These are phyloP conservation scores for Acleris holmiana DNA, from an alignment of 2,888 invertebrate genomes.

Conservation along the genomic window DNA sequence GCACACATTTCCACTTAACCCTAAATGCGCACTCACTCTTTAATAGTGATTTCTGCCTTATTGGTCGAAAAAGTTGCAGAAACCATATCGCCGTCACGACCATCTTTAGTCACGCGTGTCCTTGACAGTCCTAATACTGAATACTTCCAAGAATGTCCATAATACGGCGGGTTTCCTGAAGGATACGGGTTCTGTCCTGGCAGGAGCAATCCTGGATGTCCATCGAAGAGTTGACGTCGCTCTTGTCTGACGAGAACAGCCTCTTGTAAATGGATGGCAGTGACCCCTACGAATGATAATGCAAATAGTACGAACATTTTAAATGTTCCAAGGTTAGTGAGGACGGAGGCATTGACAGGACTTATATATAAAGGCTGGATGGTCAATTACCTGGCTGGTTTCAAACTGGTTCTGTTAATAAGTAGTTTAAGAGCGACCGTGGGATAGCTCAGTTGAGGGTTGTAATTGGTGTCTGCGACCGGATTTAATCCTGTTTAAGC, in stretches of 20 bases:
- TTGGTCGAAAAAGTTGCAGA: too few relatives aligned
- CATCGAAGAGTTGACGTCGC: constrained; percentile 11
- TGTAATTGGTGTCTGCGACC: too few relatives aligned
- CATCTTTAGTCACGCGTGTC: too few relatives aligned
- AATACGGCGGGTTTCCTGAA: constrained; percentile 15
- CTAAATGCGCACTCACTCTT: neutral
- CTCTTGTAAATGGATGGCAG: neutral
- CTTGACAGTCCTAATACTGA: too few relatives aligned
- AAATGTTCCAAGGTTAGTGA: neutral
- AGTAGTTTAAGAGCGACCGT: too few relatives aligned
- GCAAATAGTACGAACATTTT: neutral
- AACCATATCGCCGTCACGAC: too few relatives aligned
- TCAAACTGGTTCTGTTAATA: too few relatives aligned
- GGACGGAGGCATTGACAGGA: neutral
- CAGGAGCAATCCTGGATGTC: neutral
- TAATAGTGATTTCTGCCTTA: neutral
- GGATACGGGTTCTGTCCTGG: constrained; percentile 15
- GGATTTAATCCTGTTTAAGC: too few relatives aligned
- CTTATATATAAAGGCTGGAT: constrained; percentile 5
- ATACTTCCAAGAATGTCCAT: constrained; percentile 14
- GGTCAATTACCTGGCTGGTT: too few relatives aligned
- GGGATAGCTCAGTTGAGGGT: too few relatives aligned
- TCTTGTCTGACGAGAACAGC: neutral
- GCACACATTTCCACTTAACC: neutral
- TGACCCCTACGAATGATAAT: neutral